These are phyloP conservation scores for Pempheris klunzingeri DNA, from an alignment of 2,797 vertebrate genomes.

Conservation along the genomic window DNA sequence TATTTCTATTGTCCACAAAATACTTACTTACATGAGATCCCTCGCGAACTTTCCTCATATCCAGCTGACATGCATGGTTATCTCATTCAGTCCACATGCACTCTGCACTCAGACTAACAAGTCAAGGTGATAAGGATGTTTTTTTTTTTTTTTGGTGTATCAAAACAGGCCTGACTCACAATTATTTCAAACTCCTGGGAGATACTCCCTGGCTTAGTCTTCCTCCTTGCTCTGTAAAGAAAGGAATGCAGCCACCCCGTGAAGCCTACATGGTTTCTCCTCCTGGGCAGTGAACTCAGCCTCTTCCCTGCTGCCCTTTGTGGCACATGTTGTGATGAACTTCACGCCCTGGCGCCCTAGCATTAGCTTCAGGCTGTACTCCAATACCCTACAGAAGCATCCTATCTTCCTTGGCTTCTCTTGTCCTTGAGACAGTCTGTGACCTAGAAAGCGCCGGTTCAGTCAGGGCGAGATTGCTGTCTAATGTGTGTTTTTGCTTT, in stretches of 20 bases:
- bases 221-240: constrained; percentile 54
- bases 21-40: constrained; percentile 6
- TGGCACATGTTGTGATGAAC: constrained; percentile 72
- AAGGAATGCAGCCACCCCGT: constrained; percentile 66
- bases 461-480: neutral
- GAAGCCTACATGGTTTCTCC: constrained; percentile 47
- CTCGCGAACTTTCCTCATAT: neutral
- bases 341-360: constrained; percentile 62
- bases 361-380: constrained; percentile 66
- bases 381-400: constrained; percentile 60
- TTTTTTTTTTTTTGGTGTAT: constrained; percentile 7
- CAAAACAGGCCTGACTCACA: constrained; percentile 27
- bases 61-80: neutral
- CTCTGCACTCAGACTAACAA: neutral
- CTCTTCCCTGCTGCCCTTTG: constrained; percentile 58
- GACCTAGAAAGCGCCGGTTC: constrained; percentile 53
- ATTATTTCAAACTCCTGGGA: constrained; percentile 9
- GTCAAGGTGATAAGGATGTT: constrained; percentile 1
- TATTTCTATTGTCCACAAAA: constrained; percentile 3
- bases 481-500: constrained; percentile 33
- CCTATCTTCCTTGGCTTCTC: constrained; percentile 48
- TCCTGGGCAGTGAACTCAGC: constrained; percentile 63
- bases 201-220: constrained; percentile 18
- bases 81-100: neutral
- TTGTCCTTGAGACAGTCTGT: constrained; percentile 50